Percentiles rank a stretch among this genome's conserved stretches.
phyloP scores from a whole-genome alignment of 2,888 invertebrate genomes.

The Microctonus aethiopoides region DNA sequence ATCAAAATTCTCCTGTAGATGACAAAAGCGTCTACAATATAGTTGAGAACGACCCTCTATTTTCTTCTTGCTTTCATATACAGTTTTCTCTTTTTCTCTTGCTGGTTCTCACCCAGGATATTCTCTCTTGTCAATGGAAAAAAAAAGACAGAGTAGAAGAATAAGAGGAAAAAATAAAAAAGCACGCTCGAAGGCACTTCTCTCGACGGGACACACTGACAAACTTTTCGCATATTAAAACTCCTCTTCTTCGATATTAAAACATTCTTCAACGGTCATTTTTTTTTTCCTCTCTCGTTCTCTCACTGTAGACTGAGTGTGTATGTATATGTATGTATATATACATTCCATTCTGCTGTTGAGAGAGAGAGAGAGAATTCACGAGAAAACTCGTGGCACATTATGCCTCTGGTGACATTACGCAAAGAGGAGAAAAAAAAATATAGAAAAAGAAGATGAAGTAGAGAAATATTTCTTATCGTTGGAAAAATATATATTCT shows the following conservation, averaged over 20 bases:
- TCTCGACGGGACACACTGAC: slow-evolving; percentile 36
- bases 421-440: no score
- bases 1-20: slow-evolving; percentile 42
- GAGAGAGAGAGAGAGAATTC: neutral
- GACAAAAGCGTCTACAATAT: slow-evolving; percentile 39
- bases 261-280: slow-evolving; percentile 43
- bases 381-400: neutral
- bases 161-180: slow-evolving; percentile 15
- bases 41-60: slow-evolving; percentile 17
- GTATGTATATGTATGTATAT: no score
- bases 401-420: neutral
- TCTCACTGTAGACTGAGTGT: no score
- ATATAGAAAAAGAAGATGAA: neutral
- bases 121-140: no score
- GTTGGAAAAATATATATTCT: neutral
- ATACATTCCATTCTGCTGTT: neutral
- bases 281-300: neutral
- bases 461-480: neutral
- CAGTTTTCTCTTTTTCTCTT: neutral
- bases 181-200: slow-evolving; percentile 25
- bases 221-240: slow-evolving; percentile 49
- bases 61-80: neutral
- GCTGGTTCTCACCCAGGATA: neutral
- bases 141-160: neutral
- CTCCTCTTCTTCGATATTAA: slow-evolving; percentile 47